These are phyloP conservation scores for Onchidella celtica DNA, from an alignment of 2,888 invertebrate species.

Conservation along the genomic window DNA sequence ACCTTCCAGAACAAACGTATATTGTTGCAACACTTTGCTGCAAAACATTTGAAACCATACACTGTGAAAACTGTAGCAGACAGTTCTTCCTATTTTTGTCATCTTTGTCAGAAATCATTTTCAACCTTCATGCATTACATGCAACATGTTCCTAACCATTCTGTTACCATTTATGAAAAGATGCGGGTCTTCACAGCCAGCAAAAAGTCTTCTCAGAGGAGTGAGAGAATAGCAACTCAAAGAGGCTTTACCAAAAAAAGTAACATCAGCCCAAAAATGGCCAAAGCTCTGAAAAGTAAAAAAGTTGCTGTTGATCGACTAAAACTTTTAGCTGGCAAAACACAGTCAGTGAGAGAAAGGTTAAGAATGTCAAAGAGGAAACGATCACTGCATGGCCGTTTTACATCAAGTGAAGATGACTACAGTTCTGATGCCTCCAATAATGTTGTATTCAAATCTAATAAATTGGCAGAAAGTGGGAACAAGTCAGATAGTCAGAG, in stretches of 20 bases:
- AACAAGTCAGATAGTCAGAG: slow-evolving; percentile 5
- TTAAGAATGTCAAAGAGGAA: slow-evolving; percentile 33
- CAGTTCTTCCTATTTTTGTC: slow-evolving; percentile 51
- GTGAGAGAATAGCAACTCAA: slow-evolving; percentile 44
- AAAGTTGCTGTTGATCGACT: slow-evolving; percentile 29
- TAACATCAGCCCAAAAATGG: slow-evolving; percentile 26
- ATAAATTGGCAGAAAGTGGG: slow-evolving; percentile 2
- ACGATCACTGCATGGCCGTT: neutral
- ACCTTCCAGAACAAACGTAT: slow-evolving; percentile 38
- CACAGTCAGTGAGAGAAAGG: slow-evolving; percentile 35
- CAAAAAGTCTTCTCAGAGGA: slow-evolving; percentile 3
- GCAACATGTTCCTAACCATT: slow-evolving; percentile 55
- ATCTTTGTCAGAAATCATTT: slow-evolving; percentile 54
- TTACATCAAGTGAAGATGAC: slow-evolving; percentile 41
- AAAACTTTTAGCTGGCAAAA: slow-evolving; percentile 27
- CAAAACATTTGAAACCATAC: slow-evolving; percentile 53
- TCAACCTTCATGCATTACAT: slow-evolving; percentile 53
- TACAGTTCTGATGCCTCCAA: slow-evolving; percentile 40
- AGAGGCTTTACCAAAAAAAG: slow-evolving; percentile 26
- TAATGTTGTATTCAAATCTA: slow-evolving; percentile 32
- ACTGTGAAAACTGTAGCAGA: slow-evolving; percentile 46
- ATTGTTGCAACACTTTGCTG: slow-evolving; percentile 54
- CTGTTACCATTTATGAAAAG: slow-evolving; percentile 51
- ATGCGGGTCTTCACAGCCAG: slow-evolving; percentile 42
- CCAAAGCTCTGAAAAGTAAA: slow-evolving; percentile 35